These are phyloP conservation scores for Callospermophilus lateralis DNA, from an alignment of 2,113 vertebrate genomes.

Conservation along the genomic window DNA sequence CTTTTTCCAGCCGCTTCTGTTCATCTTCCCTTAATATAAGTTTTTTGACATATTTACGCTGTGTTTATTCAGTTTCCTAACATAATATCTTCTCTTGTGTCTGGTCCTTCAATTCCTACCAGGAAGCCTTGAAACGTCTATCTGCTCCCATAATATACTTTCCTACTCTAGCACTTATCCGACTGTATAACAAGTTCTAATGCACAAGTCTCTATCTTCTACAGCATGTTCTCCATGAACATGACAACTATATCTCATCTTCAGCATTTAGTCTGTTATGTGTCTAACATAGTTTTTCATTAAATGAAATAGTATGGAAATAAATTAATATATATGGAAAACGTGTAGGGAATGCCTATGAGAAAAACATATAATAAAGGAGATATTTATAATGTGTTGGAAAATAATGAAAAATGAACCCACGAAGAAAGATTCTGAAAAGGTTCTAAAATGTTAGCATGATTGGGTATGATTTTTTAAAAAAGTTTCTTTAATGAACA, in stretches of 20 bases:
- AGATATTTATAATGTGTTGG: background rate
- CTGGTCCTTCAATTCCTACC: background rate
- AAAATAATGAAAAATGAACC: background rate
- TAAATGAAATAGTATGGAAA: background rate
- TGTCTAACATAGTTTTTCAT: background rate
- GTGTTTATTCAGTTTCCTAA: background rate
- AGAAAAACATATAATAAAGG: background rate
- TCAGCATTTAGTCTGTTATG: background rate
- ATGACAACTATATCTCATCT: background rate
- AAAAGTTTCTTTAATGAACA: background rate
- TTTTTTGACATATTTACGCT: background rate
- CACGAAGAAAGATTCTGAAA: background rate
- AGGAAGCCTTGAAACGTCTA: background rate
- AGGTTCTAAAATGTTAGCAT: background rate
- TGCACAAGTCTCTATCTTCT: background rate
- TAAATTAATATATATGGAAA: background rate
- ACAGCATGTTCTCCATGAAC: background rate
- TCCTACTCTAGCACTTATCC: background rate
- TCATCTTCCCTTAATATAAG: background rate
- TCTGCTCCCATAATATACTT: background rate
- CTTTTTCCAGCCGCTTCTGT: background rate
- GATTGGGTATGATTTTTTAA: background rate
- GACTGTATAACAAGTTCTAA: background rate
- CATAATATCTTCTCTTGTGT: background rate
- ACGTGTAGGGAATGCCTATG: background rate